Evolutionary conservation across 2,888 invertebrate genomes (phyloP).

Genomic region (Drosophila nr. fundita): DNA sequence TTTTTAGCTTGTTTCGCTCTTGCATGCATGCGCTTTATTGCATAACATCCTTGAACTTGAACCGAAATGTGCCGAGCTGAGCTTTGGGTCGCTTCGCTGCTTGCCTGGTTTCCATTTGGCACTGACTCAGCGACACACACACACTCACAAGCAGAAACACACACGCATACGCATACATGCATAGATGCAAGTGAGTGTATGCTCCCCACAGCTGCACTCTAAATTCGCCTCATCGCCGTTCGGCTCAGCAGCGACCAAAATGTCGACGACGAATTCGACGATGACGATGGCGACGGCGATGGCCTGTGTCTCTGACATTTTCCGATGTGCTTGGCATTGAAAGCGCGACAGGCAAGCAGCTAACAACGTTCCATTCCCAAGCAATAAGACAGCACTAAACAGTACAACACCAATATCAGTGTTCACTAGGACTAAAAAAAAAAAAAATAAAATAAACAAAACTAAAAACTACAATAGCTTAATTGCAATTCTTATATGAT

Average conservation of each 20-base stretch:
- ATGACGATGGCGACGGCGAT: slow-evolving; percentile 27
- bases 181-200: slow-evolving; percentile 30
- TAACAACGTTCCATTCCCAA: slow-evolving; percentile 68
- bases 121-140: slow-evolving; percentile 44
- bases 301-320: slow-evolving; percentile 56
- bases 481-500: slow-evolving; percentile 30
- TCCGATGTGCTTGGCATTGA: slow-evolving; percentile 79
- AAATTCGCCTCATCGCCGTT: slow-evolving; percentile 28
- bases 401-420: slow-evolving; percentile 31
- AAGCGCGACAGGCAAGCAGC: slow-evolving; percentile 78
- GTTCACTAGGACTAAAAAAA: slow-evolving; percentile 21
- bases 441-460: slow-evolving; percentile 5
- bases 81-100: slow-evolving; percentile 73
- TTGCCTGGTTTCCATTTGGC: slow-evolving; percentile 55
- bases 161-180: not conserved
- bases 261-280: slow-evolving; percentile 20
- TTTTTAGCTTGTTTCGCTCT: slow-evolving; percentile 29
- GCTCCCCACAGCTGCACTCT: slow-evolving; percentile 28
- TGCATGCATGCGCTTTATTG: slow-evolving; percentile 62
- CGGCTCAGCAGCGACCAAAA: slow-evolving; percentile 21
- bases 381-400: slow-evolving; percentile 1
- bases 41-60: slow-evolving; percentile 85
- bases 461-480: slow-evolving; percentile 7
- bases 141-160: not conserved
- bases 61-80: slow-evolving; percentile 65